A percentile compares a stretch with the other conserved stretches of the same genome.
Conservation (phyloP, 2,113 vertebrate genomes). For the Tapirus terrestris region DNA sequence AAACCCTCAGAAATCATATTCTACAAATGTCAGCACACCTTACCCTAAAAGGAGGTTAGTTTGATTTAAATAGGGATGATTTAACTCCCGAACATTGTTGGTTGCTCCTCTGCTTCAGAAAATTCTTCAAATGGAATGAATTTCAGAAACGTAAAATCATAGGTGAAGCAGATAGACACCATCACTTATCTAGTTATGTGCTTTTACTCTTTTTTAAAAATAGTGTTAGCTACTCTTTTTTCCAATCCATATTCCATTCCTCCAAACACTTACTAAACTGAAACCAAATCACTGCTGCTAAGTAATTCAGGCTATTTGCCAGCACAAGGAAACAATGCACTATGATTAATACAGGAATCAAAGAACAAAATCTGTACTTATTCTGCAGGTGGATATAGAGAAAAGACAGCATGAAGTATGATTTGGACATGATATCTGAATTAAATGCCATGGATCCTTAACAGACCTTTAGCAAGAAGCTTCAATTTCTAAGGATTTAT, state of each 20-base stretch:
- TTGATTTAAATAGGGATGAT: not conserved
- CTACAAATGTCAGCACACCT: not conserved
- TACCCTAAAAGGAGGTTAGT: not conserved
- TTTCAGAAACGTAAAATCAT: slow-evolving; percentile 5
- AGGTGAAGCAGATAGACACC: not conserved
- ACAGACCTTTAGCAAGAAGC: not conserved
- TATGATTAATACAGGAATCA: not conserved
- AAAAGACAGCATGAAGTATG: not conserved
- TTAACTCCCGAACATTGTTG: not conserved
- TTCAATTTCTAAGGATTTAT: not conserved
- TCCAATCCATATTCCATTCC: not conserved
- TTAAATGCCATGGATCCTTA: not conserved
- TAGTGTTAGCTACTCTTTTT: not conserved
- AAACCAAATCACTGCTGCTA: not conserved
- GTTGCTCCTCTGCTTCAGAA: not conserved
- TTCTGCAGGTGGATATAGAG: not conserved
- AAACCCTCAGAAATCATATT: not conserved
- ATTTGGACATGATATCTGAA: not conserved
- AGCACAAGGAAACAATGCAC: not conserved
- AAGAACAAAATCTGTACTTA: not conserved
- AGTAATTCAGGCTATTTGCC: not conserved
- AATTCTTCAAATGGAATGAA: not conserved
- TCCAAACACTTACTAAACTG: not conserved
- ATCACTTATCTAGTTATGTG: not conserved
- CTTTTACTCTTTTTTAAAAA: not conserved